Conservation (phyloP, 2,888 invertebrate genomes). For the Cephalotes varians region DNA sequence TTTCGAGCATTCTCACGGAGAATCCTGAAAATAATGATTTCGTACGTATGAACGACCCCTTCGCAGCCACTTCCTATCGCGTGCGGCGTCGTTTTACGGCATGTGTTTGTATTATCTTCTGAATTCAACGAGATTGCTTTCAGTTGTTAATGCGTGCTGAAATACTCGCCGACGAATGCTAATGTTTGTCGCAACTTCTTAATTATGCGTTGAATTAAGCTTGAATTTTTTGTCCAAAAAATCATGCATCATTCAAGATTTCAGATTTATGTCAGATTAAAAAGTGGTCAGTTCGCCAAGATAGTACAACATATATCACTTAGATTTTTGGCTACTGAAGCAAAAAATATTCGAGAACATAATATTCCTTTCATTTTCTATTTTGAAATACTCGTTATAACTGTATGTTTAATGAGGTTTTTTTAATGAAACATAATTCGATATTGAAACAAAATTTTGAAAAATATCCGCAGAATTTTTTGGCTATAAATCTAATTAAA, state of each 20-base stretch:
- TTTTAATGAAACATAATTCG: background rate
- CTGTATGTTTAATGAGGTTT: background rate
- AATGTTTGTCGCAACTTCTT: background rate
- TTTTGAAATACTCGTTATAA: background rate
- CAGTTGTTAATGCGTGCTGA: background rate
- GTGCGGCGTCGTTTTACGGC: conserved; percentile 45
- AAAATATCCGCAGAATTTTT: background rate
- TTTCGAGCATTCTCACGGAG: conserved; percentile 61
- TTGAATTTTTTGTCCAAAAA: background rate
- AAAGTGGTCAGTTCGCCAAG: background rate
- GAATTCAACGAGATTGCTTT: conserved; percentile 17
- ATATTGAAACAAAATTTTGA: background rate
- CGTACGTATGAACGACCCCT: conserved; percentile 22
- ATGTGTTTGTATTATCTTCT: background rate
- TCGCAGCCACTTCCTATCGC: conserved; percentile 18
- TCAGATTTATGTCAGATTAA: background rate
- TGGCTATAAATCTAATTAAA: background rate
- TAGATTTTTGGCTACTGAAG: background rate
- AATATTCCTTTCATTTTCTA: background rate
- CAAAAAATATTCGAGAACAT: background rate
- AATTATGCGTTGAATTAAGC: background rate
- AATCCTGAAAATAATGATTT: conserved; percentile 66
- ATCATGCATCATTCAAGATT: background rate
- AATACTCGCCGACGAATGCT: background rate
- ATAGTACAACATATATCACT: background rate